phyloP scores from a whole-genome alignment of 2,888 invertebrate genomes.

The Hanleya hanleyi region DNA sequence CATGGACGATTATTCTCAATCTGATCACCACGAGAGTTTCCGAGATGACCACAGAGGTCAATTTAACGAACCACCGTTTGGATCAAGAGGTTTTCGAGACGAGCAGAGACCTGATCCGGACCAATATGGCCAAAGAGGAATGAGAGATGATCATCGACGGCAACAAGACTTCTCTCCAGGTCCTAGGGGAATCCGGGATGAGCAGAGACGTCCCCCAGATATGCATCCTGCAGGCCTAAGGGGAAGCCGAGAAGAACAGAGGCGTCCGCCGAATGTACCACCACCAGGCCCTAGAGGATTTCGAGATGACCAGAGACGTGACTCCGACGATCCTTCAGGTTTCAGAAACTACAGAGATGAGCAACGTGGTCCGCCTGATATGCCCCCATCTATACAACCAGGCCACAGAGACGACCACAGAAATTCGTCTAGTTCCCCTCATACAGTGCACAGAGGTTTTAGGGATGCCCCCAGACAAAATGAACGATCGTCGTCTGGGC shows the following conservation, averaged over 20 bases:
- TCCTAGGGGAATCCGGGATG: not conserved
- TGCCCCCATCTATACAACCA: not conserved
- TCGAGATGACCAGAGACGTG: not conserved
- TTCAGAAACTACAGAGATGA: not conserved
- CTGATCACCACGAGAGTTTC: not conserved
- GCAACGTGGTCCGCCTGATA: not conserved
- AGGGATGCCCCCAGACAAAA: too few species aligned
- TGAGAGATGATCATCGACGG: not conserved
- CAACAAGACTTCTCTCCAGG: not conserved
- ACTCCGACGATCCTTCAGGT: not conserved
- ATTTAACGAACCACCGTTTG: not conserved
- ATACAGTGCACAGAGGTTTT: too few species aligned
- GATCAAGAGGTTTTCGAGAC: not conserved
- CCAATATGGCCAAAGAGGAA: not conserved
- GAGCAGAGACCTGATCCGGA: slow-evolving; percentile 10
- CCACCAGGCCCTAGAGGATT: not conserved
- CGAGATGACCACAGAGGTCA: not conserved
- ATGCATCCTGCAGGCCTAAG: too few species aligned
- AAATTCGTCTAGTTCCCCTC: too few species aligned
- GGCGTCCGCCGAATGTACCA: not conserved
- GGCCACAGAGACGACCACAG: not conserved
- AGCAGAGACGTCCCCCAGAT: not conserved
- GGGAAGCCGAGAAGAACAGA: not conserved
- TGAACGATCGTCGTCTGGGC: too few species aligned
- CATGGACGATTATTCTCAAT: not conserved